Conservation (phyloP, 2,797 vertebrate genomes). For the Prionace glauca region DNA sequence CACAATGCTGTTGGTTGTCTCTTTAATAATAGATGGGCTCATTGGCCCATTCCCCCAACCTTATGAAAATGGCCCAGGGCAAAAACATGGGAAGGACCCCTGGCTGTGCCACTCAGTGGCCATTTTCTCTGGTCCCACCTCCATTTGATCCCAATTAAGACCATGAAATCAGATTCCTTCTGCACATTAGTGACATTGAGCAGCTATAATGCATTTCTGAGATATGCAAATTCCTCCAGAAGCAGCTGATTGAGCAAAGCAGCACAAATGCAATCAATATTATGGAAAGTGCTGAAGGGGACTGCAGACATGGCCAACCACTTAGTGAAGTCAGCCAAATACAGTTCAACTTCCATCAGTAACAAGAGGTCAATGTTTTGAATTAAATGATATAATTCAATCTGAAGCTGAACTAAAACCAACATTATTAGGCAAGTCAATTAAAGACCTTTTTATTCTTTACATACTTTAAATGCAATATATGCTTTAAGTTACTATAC, state of each 20-base stretch:
- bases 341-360: not conserved
- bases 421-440: not conserved
- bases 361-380: not conserved
- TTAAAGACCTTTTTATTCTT: not conserved
- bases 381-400: not conserved
- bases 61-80: too few species aligned
- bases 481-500: not conserved
- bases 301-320: not conserved
- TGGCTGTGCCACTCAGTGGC: too few species aligned
- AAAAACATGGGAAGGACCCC: too few species aligned
- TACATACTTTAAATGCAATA: not conserved
- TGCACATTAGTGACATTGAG: not conserved
- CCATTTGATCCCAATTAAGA: too few species aligned
- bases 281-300: not conserved
- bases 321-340: not conserved
- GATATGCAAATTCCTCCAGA: not conserved
- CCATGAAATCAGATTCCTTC: too few species aligned
- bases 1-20: too few species aligned
- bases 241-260: conserved; percentile 16
- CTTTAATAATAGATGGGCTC: too few species aligned
- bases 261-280: not conserved
- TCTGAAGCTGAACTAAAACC: not conserved
- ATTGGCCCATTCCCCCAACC: too few species aligned
- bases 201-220: too few species aligned
- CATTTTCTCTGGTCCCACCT: too few species aligned